Percentiles rank a stretch among this genome's conserved stretches.
phyloP scores from a whole-genome alignment of 2,888 invertebrate species.

The Zygaena filipendulae region DNA sequence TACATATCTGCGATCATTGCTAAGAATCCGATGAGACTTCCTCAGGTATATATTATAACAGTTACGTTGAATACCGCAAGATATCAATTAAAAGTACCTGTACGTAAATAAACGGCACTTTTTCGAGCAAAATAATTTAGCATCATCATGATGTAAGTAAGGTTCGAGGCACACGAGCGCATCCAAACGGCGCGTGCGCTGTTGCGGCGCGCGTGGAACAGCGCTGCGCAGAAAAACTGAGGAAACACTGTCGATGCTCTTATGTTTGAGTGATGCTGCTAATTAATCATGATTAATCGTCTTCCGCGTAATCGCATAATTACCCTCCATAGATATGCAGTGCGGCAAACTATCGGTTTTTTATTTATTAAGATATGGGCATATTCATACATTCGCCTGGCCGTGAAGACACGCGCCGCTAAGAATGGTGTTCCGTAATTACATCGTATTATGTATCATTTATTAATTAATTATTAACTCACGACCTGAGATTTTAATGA shows the following conservation, averaged over 20 bases:
- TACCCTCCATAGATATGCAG: conserved; percentile 22
- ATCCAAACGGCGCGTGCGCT: conserved; percentile 35
- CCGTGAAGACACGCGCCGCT: conserved; percentile 32
- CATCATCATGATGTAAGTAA: too few species aligned
- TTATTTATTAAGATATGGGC: conserved; percentile 15
- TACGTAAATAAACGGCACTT: too few species aligned
- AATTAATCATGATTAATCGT: conserved; percentile 48
- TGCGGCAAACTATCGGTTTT: conserved; percentile 10
- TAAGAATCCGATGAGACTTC: too few species aligned
- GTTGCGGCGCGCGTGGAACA: conserved; percentile 23
- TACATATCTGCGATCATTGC: too few species aligned
- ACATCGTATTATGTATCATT: too few species aligned
- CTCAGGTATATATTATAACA: too few species aligned
- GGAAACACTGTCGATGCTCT: conserved; percentile 45
- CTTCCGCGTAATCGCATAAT: conserved; percentile 53
- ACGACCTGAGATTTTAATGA: too few species aligned
- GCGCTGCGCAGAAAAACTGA: conserved; percentile 43
- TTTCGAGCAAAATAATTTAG: too few species aligned
- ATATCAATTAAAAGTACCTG: too few species aligned
- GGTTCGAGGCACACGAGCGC: conserved; percentile 49
- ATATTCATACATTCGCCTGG: conserved; percentile 23
- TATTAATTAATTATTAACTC: too few species aligned
- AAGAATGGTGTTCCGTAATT: conserved; percentile 23
- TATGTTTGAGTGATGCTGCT: conserved; percentile 44
- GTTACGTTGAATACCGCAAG: too few species aligned